These are phyloP conservation scores for Brachionus asplanchnoidis DNA, from an alignment of 1,140 invertebrate genomes.

Conservation along the genomic window DNA sequence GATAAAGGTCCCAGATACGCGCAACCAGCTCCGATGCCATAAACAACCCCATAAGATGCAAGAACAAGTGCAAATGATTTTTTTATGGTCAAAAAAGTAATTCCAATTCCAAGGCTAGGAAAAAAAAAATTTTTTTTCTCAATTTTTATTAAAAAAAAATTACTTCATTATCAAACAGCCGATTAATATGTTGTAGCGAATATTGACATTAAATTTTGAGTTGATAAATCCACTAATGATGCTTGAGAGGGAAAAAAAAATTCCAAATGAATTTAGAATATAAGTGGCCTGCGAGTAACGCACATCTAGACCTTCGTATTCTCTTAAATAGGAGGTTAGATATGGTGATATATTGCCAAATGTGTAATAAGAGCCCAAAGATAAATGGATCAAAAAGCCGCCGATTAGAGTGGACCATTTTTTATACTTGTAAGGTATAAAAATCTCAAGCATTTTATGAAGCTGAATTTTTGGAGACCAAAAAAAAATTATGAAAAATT, in stretches of 20 bases:
- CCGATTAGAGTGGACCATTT: conserved; percentile 41
- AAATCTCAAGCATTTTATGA: background rate
- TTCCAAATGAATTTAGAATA: conserved; percentile 51
- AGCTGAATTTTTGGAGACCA: background rate
- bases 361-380: background rate
- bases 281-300: conserved; percentile 53
- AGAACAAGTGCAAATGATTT: conserved; percentile 47
- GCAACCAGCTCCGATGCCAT: conserved; percentile 53
- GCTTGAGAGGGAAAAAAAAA: conserved; percentile 49
- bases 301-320: conserved; percentile 43
- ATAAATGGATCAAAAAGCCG: conserved; percentile 38
- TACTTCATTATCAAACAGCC: conserved; percentile 16
- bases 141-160: background rate
- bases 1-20: conserved; percentile 55
- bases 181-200: background rate
- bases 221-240: background rate
- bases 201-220: background rate
- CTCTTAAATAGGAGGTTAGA: conserved; percentile 56
- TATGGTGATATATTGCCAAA: conserved; percentile 56
- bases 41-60: conserved; percentile 56
- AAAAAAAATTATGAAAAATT: too few relatives aligned
- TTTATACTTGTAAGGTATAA: conserved; percentile 3
- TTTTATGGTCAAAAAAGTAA: conserved; percentile 55
- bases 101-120: conserved; percentile 50
- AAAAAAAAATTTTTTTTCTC: background rate